phyloP scores from a whole-genome alignment of 2,113 vertebrate species.

The Mormyrus iriodes region DNA sequence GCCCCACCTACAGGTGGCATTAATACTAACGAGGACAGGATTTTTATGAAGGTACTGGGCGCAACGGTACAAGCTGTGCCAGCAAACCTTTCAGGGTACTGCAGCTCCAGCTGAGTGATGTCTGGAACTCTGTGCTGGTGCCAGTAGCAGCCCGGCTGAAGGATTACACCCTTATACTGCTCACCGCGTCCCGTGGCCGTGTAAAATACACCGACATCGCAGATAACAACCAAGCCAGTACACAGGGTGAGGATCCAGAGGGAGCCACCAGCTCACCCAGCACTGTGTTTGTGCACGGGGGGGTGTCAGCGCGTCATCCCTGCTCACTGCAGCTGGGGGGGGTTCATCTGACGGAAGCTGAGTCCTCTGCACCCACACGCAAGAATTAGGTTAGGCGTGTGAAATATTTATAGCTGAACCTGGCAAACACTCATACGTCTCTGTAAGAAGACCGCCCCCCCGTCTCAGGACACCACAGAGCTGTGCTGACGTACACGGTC shows the following conservation, averaged over 20 bases:
- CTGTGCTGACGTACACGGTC: neutral
- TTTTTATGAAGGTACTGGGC: neutral
- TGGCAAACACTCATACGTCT: constrained; percentile 49
- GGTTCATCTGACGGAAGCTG: neutral
- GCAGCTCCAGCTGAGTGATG: neutral
- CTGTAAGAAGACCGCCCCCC: neutral
- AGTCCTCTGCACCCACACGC: constrained; percentile 7
- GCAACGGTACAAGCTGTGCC: neutral
- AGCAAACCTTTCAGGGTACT: neutral
- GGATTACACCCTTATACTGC: too few species aligned
- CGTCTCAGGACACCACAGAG: neutral
- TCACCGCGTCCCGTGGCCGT: neutral
- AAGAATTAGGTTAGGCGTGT: constrained; percentile 32
- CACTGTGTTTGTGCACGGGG: neutral
- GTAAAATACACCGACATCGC: neutral
- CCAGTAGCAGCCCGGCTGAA: too few species aligned
- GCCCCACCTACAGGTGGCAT: neutral
- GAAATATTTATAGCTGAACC: constrained; percentile 45
- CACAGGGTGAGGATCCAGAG: neutral
- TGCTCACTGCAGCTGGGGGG: neutral
- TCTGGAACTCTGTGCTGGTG: neutral
- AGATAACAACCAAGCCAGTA: neutral
- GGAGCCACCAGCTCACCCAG: neutral
- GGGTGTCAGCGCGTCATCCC: neutral
- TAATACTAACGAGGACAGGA: neutral